Evolutionary conservation across 2,888 invertebrate species (phyloP).

Genomic region (Drosophila vallismaia): DNA sequence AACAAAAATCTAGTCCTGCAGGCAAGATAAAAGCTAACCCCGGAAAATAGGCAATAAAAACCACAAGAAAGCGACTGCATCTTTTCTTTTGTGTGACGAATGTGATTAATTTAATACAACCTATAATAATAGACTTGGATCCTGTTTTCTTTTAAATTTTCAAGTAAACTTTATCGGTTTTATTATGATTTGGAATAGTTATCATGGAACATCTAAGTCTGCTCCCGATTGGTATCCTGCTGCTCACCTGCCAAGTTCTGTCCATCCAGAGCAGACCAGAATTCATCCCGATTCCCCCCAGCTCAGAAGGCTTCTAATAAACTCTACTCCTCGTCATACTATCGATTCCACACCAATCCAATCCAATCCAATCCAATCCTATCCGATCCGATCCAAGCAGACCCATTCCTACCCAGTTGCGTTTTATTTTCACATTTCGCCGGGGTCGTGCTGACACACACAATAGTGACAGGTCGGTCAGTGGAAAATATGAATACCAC

Average conservation of each 20-base stretch:
- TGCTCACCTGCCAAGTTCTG: neutral
- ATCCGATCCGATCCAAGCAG: conserved; percentile 8
- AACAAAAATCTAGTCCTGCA: conserved; percentile 14
- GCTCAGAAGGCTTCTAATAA: neutral
- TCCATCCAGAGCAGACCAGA: neutral
- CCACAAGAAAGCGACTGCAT: neutral
- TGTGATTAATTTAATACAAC: neutral
- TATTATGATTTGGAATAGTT: no score
- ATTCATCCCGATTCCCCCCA: neutral
- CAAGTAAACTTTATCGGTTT: no score
- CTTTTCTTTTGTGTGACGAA: neutral
- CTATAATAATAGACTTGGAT: neutral
- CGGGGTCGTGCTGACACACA: conserved; percentile 62
- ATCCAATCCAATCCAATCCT: conserved; percentile 2
- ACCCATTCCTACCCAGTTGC: conserved; percentile 13
- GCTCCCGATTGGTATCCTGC: neutral
- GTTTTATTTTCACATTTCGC: conserved; percentile 44
- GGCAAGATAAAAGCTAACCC: conserved; percentile 1
- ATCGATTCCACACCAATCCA: neutral
- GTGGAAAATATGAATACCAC: conserved; percentile 80
- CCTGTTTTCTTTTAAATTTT: no score
- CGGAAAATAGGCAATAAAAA: neutral
- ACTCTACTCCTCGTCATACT: neutral
- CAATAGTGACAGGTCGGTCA: conserved; percentile 79
- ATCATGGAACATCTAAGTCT: no score